Evolutionary conservation across 2,797 vertebrate genomes (phyloP).

Genomic region (Gallinago solitaria): DNA sequence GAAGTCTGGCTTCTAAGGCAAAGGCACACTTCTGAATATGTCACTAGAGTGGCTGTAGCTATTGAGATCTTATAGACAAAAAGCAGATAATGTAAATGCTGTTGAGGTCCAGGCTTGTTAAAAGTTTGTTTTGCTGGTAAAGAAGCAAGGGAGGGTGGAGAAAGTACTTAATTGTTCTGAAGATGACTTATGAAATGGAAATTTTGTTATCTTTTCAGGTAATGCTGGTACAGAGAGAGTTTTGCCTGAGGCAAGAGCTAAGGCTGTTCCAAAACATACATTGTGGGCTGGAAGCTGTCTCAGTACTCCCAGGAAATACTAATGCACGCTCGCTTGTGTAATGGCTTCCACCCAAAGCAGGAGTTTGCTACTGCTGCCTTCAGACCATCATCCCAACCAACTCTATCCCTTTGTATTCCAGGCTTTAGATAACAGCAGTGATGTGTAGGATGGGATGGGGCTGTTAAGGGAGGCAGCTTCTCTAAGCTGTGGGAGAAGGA

Average conservation of each 20-base stretch:
- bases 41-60: background rate
- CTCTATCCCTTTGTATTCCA: background rate
- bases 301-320: background rate
- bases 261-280: background rate
- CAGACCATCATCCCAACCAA: background rate
- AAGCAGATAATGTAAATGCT: background rate
- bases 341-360: background rate
- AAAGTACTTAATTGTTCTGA: constrained; percentile 8
- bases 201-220: background rate
- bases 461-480: background rate
- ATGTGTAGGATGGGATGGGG: background rate
- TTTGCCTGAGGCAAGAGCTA: background rate
- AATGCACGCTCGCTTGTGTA: background rate
- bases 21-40: background rate
- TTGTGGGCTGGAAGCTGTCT: background rate
- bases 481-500: background rate
- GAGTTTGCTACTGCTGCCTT: background rate
- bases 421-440: background rate
- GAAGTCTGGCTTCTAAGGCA: background rate
- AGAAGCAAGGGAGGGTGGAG: background rate
- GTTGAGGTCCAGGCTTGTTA: background rate
- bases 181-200: background rate
- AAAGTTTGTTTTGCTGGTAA: constrained; percentile 9
- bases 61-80: background rate
- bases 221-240: background rate